A percentile compares a stretch with the other conserved stretches of the same genome.
Conservation (phyloP, 2,113 vertebrate species). For the Rhea pennata region DNA sequence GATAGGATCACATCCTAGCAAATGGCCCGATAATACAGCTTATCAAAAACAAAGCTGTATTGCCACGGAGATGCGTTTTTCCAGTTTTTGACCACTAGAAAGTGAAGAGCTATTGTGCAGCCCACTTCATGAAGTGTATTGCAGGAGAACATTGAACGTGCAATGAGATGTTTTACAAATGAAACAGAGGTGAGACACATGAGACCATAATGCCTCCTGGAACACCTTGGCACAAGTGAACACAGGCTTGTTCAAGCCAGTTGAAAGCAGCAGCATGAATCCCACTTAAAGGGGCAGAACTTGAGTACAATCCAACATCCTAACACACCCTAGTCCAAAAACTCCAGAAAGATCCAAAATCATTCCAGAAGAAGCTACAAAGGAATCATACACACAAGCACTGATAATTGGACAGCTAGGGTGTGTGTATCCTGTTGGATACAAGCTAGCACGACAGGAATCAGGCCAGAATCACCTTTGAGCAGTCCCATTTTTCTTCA, state of each 20-base stretch:
- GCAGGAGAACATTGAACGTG: neutral
- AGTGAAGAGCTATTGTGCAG: neutral
- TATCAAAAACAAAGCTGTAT: neutral
- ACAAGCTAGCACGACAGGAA: neutral
- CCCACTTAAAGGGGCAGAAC: constrained; percentile 12
- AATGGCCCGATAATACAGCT: neutral
- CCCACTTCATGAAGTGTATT: neutral
- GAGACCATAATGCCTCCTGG: neutral
- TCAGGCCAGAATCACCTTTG: neutral
- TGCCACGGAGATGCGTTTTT: neutral
- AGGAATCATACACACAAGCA: constrained; percentile 35
- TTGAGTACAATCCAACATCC: neutral
- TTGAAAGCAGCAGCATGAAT: neutral
- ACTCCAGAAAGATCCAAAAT: constrained; percentile 55
- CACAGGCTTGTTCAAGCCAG: neutral
- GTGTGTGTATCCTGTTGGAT: neutral
- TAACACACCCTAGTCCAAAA: constrained; percentile 32
- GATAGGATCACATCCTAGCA: neutral
- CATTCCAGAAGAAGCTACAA: constrained; percentile 40
- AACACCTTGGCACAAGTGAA: neutral
- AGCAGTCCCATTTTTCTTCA: neutral
- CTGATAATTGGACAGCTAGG: neutral
- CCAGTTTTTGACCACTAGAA: neutral
- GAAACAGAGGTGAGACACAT: neutral
- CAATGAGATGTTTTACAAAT: neutral